Conservation (phyloP, 1,140 invertebrate species). For the Meloidogyne exigua region DNA sequence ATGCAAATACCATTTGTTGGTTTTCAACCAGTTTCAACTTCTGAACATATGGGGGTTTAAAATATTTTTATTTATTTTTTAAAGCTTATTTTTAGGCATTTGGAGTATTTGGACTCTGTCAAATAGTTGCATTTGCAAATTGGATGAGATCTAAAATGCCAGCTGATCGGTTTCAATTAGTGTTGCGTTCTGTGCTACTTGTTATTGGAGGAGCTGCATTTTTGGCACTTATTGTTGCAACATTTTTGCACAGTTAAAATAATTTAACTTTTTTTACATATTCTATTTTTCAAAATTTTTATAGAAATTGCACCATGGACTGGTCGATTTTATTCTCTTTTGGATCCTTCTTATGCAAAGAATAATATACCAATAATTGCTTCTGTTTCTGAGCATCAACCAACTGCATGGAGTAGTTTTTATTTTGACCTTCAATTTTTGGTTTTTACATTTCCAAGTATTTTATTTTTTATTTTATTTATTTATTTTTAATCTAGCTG, state of each 20-base stretch:
- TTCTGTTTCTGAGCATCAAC: slow-evolving; percentile 98
- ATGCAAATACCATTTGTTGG: slow-evolving; percentile 99
- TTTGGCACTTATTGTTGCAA: slow-evolving; percentile 32
- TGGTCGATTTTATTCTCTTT: slow-evolving; percentile 96
- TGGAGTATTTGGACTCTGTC: slow-evolving; percentile 91
- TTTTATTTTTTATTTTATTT: slow-evolving; percentile 43
- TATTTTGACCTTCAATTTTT: slow-evolving; percentile 98
- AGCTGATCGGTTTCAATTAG: slow-evolving; percentile 84
- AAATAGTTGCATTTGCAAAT: slow-evolving; percentile 81
- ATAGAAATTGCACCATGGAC: slow-evolving; percentile 91
- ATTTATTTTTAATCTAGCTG: slow-evolving; percentile 69
- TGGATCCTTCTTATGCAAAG: slow-evolving; percentile 99
- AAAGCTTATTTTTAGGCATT: slow-evolving; percentile 48
- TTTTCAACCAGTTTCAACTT: slow-evolving; percentile 93
- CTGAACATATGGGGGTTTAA: slow-evolving; percentile 97
- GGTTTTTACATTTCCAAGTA: slow-evolving; percentile 85
- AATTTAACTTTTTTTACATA: background rate
- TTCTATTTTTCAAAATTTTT: slow-evolving; percentile 12
- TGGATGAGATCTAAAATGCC: slow-evolving; percentile 85
- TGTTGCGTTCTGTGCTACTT: slow-evolving; percentile 65
- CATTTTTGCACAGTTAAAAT: slow-evolving; percentile 41
- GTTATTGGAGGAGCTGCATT: slow-evolving; percentile 38
- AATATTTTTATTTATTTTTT: slow-evolving; percentile 15
- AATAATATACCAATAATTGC: slow-evolving; percentile 99
- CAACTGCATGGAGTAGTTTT: slow-evolving; percentile 83